Evolutionary conservation across 2,888 invertebrate genomes (phyloP).

Genomic region (Melinaea marsaeus): DNA sequence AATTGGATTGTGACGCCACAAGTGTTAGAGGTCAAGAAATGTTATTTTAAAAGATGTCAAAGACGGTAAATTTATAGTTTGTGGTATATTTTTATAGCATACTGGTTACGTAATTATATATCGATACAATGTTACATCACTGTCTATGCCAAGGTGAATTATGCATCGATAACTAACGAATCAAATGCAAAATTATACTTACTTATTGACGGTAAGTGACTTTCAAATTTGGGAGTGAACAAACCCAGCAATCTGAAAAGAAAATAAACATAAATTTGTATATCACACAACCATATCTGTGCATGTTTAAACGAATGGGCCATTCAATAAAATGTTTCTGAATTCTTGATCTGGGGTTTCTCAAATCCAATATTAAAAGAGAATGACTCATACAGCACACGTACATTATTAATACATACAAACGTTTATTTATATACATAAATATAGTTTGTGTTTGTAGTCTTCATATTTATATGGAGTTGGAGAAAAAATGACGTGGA

Average conservation of each 20-base stretch:
- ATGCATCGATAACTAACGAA: slow-evolving; percentile 23
- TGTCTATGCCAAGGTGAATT: slow-evolving; percentile 49
- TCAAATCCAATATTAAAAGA: slow-evolving; percentile 3
- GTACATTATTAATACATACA: not conserved
- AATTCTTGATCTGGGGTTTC: slow-evolving; percentile 4
- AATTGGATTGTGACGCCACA: slow-evolving; percentile 3
- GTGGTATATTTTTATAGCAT: too few relatives aligned
- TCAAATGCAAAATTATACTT: slow-evolving; percentile 8
- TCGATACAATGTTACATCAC: slow-evolving; percentile 44
- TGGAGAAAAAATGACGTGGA: slow-evolving; percentile 16
- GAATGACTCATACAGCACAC: not conserved
- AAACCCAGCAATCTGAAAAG: not conserved
- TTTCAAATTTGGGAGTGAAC: not conserved
- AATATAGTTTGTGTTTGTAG: not conserved
- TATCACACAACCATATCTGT: not conserved
- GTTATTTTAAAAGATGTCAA: not conserved
- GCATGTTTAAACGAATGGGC: not conserved
- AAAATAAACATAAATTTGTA: not conserved
- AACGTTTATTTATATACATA: slow-evolving; percentile 4
- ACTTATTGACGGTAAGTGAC: not conserved
- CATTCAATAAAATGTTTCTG: slow-evolving; percentile 2
- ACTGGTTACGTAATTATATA: not conserved
- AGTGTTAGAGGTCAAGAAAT: not conserved
- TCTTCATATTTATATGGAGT: not conserved
- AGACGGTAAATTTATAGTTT: not conserved